A percentile compares a stretch with the other conserved stretches of the same genome.
Conservation (phyloP, 1,140 invertebrate species). For the Pseudomyrmex dendroicus region DNA sequence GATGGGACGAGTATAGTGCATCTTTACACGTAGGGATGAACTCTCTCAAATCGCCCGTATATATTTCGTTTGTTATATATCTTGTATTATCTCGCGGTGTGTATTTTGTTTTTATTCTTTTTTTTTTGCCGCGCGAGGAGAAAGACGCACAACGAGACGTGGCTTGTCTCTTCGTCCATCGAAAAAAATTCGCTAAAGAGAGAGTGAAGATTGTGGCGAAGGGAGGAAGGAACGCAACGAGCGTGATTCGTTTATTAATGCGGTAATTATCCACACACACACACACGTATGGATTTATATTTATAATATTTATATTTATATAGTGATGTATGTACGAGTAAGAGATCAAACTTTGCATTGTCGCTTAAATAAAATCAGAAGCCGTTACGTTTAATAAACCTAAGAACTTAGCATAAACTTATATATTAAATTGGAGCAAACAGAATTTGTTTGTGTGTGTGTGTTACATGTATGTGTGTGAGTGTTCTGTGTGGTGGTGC, state of each 20-base stretch:
- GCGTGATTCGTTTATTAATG: conserved; percentile 60
- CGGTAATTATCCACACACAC: conserved; percentile 52
- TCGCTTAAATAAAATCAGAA: conserved; percentile 73
- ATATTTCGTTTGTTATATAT: conserved; percentile 60
- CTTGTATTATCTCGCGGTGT: conserved; percentile 43
- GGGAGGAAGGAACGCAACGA: conserved; percentile 61
- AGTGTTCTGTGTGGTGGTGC: not conserved
- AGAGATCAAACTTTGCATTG: conserved; percentile 80
- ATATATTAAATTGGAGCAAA: conserved; percentile 55
- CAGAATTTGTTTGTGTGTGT: not conserved
- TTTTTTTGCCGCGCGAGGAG: not conserved
- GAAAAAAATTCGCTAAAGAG: conserved; percentile 38
- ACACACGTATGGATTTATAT: conserved; percentile 50
- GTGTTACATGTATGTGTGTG: conserved; percentile 7
- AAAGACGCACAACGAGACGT: conserved; percentile 29
- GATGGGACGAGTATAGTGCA: conserved; percentile 30
- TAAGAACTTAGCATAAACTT: conserved; percentile 68
- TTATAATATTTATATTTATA: conserved; percentile 60
- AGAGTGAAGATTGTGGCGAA: not conserved
- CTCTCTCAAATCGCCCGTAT: conserved; percentile 55
- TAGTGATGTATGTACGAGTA: conserved; percentile 70
- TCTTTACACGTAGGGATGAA: conserved; percentile 60
- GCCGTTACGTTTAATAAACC: conserved; percentile 52
- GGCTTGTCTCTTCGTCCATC: conserved; percentile 23
- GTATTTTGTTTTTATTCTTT: too few relatives aligned